phyloP scores from a whole-genome alignment of 92 coral and sea anemone genomes.

The Epizoanthus scotinus region DNA sequence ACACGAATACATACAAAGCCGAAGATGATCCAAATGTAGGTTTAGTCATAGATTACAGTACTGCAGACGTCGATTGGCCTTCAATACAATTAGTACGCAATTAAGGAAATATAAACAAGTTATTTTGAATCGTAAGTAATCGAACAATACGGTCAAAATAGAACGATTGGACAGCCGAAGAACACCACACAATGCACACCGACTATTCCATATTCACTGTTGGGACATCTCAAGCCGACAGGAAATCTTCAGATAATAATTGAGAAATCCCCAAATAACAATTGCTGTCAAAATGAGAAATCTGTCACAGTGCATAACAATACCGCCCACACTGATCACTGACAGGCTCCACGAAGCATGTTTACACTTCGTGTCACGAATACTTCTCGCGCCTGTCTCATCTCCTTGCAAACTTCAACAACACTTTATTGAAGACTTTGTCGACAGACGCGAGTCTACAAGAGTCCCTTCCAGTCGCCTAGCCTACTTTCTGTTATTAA shows the following conservation, averaged over 20 bases:
- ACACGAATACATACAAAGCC: not conserved
- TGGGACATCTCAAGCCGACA: slow-evolving; percentile 27
- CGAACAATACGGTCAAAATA: slow-evolving; percentile 18
- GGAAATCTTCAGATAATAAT: slow-evolving; percentile 32
- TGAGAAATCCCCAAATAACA: slow-evolving; percentile 33
- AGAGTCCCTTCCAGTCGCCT: not conserved
- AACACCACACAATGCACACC: not conserved
- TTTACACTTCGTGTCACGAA: slow-evolving; percentile 25
- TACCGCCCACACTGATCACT: slow-evolving; percentile 27
- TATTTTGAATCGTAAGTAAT: slow-evolving; percentile 35
- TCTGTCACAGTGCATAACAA: slow-evolving; percentile 31
- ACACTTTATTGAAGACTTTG: not conserved
- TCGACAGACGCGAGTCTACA: not conserved
- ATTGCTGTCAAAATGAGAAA: slow-evolving; percentile 27
- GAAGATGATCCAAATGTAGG: not conserved
- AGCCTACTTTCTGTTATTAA: not conserved
- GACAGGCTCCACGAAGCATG: slow-evolving; percentile 8
- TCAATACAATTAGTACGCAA: slow-evolving; percentile 34
- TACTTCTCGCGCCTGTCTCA: not conserved
- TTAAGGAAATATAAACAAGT: slow-evolving; percentile 34
- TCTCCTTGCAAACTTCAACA: slow-evolving; percentile 1
- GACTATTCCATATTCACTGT: not conserved
- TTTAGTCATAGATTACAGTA: slow-evolving; percentile 4
- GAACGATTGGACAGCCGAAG: not conserved
- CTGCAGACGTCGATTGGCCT: not conserved